Percentiles rank a stretch among this genome's conserved stretches.
phyloP scores from a whole-genome alignment of 2,888 invertebrate species.

The Archaeoteleia sp. region DNA sequence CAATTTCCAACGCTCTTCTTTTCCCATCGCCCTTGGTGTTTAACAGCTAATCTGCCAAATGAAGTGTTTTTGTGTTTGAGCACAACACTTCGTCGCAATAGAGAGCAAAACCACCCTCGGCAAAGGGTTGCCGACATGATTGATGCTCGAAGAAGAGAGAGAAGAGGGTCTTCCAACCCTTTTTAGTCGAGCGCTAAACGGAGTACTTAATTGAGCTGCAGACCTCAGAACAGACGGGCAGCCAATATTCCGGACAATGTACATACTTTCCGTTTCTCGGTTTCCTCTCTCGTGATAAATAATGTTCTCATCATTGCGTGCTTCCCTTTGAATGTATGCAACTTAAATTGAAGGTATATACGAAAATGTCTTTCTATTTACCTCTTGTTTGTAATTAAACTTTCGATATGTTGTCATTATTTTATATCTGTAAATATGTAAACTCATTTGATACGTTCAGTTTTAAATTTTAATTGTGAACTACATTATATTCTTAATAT shows the following conservation, averaged over 20 bases:
- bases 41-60: slow-evolving; percentile 75
- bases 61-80: slow-evolving; percentile 75
- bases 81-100: slow-evolving; percentile 74
- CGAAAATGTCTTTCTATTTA: too few species aligned
- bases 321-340: too few species aligned
- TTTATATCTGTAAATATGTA: too few species aligned
- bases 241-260: slow-evolving; percentile 66
- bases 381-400: too few species aligned
- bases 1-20: slow-evolving; percentile 23
- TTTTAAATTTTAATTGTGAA: too few species aligned
- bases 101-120: slow-evolving; percentile 72
- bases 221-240: slow-evolving; percentile 72
- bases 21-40: slow-evolving; percentile 65
- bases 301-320: slow-evolving; percentile 12
- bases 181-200: slow-evolving; percentile 70
- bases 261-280: slow-evolving; percentile 39
- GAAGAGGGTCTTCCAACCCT: slow-evolving; percentile 64
- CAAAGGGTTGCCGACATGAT: slow-evolving; percentile 75
- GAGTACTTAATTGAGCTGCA: slow-evolving; percentile 73
- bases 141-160: slow-evolving; percentile 70
- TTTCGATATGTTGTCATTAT: too few species aligned
- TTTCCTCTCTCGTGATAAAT: slow-evolving; percentile 17
- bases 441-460: too few species aligned
- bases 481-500: too few species aligned
- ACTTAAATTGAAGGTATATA: too few species aligned